Conservation (phyloP, 2,113 vertebrate genomes). For the Holacanthus passer region DNA sequence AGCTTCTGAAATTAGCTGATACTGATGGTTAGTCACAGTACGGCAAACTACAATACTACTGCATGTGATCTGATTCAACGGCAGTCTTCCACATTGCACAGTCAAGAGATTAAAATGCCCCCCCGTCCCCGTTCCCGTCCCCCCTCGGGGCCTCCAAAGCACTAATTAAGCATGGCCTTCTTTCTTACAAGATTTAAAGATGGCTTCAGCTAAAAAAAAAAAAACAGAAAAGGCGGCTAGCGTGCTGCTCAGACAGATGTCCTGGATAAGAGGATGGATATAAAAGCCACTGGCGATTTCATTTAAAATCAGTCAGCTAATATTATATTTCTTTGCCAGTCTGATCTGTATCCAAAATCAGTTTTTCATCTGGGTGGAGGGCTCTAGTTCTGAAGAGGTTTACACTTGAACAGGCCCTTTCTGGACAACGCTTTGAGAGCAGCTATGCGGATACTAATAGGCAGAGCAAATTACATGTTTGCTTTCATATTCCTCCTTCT, state of each 20-base stretch:
- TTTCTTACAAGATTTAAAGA: conserved; percentile 53
- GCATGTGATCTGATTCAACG: conserved; percentile 4
- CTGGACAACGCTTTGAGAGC: conserved; percentile 1
- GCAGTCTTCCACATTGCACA: conserved; percentile 13
- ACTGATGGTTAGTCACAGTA: not conserved
- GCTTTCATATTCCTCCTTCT: conserved; percentile 16
- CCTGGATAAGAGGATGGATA: conserved; percentile 13
- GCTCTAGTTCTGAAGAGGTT: not conserved
- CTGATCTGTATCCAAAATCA: not conserved
- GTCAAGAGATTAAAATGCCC: conserved; percentile 50
- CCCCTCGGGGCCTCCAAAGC: conserved; percentile 25
- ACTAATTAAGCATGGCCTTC: conserved; percentile 55
- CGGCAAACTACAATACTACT: not conserved
- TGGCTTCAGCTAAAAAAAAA: conserved; percentile 16
- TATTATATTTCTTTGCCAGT: conserved; percentile 10
- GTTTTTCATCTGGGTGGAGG: not conserved
- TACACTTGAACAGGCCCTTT: not conserved
- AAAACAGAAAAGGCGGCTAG: not conserved
- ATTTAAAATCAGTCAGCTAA: conserved; percentile 7
- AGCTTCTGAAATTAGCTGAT: conserved; percentile 10
- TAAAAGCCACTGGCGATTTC: conserved; percentile 2
- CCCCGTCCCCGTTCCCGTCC: conserved; percentile 7
- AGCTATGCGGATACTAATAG: conserved; percentile 9
- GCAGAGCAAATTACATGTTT: conserved; percentile 43
- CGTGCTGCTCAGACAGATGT: conserved; percentile 19